Percentiles rank a stretch among this genome's conserved stretches.
These are phyloP conservation scores for Dryocosmus kuriphilus DNA, from an alignment of 2,888 invertebrate species.

Conservation along the genomic window DNA sequence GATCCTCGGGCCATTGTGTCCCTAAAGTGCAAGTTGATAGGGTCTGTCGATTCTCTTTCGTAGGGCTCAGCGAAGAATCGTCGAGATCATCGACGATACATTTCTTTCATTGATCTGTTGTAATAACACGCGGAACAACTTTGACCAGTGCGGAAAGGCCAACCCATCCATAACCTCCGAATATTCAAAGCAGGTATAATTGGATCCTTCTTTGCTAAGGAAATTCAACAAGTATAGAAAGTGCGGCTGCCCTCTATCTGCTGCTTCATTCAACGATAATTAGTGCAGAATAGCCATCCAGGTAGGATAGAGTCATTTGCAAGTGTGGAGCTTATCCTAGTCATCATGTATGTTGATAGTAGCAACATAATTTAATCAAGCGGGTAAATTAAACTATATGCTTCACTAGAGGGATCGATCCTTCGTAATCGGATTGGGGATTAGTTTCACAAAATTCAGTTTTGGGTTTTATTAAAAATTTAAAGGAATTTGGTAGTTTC, in stretches of 20 bases:
- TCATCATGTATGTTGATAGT: constrained; percentile 31
- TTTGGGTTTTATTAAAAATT: background rate
- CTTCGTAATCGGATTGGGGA: constrained; percentile 6
- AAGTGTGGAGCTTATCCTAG: constrained; percentile 1
- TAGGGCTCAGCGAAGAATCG: background rate
- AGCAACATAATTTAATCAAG: constrained; percentile 28
- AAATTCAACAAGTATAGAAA: constrained; percentile 36
- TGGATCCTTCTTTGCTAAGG: background rate
- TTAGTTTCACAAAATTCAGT: background rate
- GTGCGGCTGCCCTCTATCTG: background rate
- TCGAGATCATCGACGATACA: constrained; percentile 7
- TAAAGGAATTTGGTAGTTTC: background rate
- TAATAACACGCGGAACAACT: constrained; percentile 28
- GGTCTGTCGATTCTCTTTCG: constrained; percentile 6
- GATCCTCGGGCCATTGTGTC: constrained; percentile 25
- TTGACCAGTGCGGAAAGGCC: constrained; percentile 7
- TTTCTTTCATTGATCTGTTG: constrained; percentile 19
- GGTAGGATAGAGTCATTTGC: constrained; percentile 31
- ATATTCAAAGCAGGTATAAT: constrained; percentile 15
- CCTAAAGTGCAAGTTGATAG: constrained; percentile 27
- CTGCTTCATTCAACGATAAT: constrained; percentile 21
- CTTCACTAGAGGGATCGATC: constrained; percentile 4
- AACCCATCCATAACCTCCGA: background rate
- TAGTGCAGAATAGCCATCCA: constrained; percentile 36
- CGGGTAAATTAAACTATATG: constrained; percentile 36